Base-by-base conservation (phyloP, 2,113 vertebrate genomes). In the Melanostigma gelatinosum region DNA sequence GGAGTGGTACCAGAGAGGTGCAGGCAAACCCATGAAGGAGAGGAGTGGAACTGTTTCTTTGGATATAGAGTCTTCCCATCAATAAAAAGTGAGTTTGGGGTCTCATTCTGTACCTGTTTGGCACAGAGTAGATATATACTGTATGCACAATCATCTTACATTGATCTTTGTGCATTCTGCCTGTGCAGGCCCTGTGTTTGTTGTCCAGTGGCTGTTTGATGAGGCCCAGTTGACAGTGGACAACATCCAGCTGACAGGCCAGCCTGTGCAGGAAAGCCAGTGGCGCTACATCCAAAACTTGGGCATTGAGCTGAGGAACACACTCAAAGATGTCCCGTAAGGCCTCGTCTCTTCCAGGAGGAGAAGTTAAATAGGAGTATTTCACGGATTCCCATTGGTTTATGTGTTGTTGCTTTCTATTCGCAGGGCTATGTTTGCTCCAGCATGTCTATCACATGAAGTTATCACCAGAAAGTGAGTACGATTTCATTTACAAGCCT, bases 41-140 rank as follows among this genome's bases (percentile, higher is more conserved):
- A 99, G 65, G 97, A 99, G 81, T 99, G 98, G 98, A 99, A 99
- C 90, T 99, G 98, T 85, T 99, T 99, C 91, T 99, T 99, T 68
- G 98, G 98, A 12, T 99, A 99, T 85, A 97, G 98, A 94, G 95
- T 99, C 71, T 99, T 97, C 86, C 97, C 97, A 0, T 97, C 97
- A 11, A 96, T 99, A 89, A 97, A 96, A 94, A 97, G 98, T 99
- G 93, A 94, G 97, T 93, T 55, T 79, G 8, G 4, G 20, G 29
- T 52, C 36, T 66, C 40, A 22, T 46, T 36, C 2, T 27, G 13
- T 65, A 13, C 20, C 12, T 32, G 13, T 3, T 0, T 66, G 48
- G 7, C n/a, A 52, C 8, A 64, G 34, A 42, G 6, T 20, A 34
- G 1, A 16, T 20, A 18, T 8, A 7, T 12, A 54, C 75, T 24